A percentile compares a stretch with the other conserved stretches of the same genome.
phyloP scores from a whole-genome alignment of 1,140 invertebrate species.

The Scylla paramamosain region DNA sequence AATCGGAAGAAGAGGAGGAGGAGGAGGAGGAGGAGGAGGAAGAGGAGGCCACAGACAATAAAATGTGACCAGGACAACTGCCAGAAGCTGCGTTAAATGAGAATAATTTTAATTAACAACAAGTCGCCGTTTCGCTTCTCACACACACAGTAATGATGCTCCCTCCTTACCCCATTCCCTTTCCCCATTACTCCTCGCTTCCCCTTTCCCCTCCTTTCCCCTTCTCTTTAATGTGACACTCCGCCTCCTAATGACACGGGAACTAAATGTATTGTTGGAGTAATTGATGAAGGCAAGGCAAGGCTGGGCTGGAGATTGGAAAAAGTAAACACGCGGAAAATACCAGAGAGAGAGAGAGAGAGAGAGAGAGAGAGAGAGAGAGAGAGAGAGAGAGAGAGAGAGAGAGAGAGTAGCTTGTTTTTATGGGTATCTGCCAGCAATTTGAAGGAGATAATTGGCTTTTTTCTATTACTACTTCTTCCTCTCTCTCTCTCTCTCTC shows the following conservation, averaged over 20 bases:
- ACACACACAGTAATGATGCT: slow-evolving; percentile 40
- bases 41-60: slow-evolving; percentile 34
- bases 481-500: too few relatives aligned
- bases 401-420: slow-evolving; percentile 22
- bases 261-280: slow-evolving; percentile 57
- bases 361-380: not conserved
- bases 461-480: slow-evolving; percentile 21
- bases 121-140: not conserved
- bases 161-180: not conserved
- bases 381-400: slow-evolving; percentile 34
- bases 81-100: slow-evolving; percentile 63
- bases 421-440: slow-evolving; percentile 61
- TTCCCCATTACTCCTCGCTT: too few relatives aligned
- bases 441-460: slow-evolving; percentile 66
- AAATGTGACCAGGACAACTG: slow-evolving; percentile 49
- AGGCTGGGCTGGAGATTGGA: slow-evolving; percentile 29
- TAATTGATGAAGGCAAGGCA: slow-evolving; percentile 51
- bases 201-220: too few relatives aligned
- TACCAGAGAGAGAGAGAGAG: slow-evolving; percentile 33
- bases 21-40: too few relatives aligned
- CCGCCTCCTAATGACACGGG: slow-evolving; percentile 45
- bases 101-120: slow-evolving; percentile 71
- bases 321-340: not conserved
- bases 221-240: not conserved
- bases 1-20: too few relatives aligned